Evolutionary conservation across 2,113 vertebrate species (phyloP).

Genomic region (Scomber colias): DNA sequence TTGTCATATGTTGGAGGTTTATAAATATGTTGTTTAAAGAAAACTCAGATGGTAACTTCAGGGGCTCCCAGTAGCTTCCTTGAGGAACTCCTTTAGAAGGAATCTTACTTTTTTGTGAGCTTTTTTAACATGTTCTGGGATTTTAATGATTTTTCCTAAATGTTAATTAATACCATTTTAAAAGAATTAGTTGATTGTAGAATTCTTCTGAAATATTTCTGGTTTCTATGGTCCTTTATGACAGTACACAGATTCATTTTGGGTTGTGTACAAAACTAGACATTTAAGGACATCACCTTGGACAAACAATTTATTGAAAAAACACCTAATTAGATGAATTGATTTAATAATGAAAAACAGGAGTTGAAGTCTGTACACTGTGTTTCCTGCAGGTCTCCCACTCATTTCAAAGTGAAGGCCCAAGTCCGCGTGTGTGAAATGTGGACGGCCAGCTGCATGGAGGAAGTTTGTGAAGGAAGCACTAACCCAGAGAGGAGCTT

Average conservation of each 20-base stretch:
- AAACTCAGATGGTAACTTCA: slow-evolving; percentile 2
- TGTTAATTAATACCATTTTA: too few relatives aligned
- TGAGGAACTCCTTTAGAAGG: slow-evolving; percentile 18
- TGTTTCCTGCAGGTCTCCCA: slow-evolving; percentile 77
- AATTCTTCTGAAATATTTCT: too few relatives aligned
- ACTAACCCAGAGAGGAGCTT: slow-evolving; percentile 89
- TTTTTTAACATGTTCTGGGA: background rate
- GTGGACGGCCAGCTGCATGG: slow-evolving; percentile 94
- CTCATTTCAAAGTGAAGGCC: slow-evolving; percentile 90
- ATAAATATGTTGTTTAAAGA: background rate
- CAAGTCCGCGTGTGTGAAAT: slow-evolving; percentile 90
- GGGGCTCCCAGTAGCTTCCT: background rate
- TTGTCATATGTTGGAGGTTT: slow-evolving; percentile 19
- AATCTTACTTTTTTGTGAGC: background rate
- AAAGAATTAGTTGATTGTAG: too few relatives aligned
- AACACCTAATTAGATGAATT: too few relatives aligned
- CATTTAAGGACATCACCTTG: too few relatives aligned
- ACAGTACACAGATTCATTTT: too few relatives aligned
- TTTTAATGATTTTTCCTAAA: too few relatives aligned
- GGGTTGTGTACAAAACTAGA: too few relatives aligned
- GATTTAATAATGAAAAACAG: too few relatives aligned
- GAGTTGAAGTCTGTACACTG: background rate
- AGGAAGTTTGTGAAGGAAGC: slow-evolving; percentile 94
- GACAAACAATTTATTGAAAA: too few relatives aligned
- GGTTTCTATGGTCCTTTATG: too few relatives aligned